phyloP scores from a whole-genome alignment of 64 coral and sea anemone species.

The Pocillopora verrucosa region DNA sequence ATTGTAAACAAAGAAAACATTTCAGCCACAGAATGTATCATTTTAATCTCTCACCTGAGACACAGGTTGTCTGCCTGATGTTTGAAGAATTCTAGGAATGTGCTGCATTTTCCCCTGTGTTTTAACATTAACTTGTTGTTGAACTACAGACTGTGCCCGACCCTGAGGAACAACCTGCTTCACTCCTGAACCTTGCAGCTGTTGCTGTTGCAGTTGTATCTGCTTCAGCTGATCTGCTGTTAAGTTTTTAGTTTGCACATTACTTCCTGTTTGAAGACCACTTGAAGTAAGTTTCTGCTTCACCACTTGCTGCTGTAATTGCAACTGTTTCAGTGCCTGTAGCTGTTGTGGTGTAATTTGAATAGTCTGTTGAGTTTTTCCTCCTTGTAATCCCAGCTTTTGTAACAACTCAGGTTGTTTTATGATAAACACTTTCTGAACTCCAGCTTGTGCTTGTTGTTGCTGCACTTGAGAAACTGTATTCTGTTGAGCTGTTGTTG shows the following conservation, averaged over 20 bases:
- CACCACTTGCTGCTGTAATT: slow-evolving; percentile 60
- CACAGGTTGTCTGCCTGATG: slow-evolving; percentile 54
- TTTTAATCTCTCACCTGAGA: background rate
- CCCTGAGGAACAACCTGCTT: slow-evolving; percentile 57
- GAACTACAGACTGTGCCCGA: slow-evolving; percentile 30
- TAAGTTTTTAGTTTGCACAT: slow-evolving; percentile 41
- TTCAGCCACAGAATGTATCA: no score
- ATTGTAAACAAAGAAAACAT: no score
- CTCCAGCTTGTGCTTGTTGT: slow-evolving; percentile 41
- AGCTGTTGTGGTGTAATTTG: slow-evolving; percentile 91
- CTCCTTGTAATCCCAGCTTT: slow-evolving; percentile 75
- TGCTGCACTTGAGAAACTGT: slow-evolving; percentile 51
- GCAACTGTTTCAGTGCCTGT: slow-evolving; percentile 76
- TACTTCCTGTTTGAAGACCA: slow-evolving; percentile 18
- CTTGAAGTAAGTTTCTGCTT: slow-evolving; percentile 56
- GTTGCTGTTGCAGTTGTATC: slow-evolving; percentile 54
- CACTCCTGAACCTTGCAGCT: slow-evolving; percentile 50
- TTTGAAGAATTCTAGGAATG: slow-evolving; percentile 69
- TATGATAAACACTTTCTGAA: slow-evolving; percentile 93
- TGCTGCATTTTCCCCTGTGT: slow-evolving; percentile 41
- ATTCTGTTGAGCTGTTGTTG: slow-evolving; percentile 29
- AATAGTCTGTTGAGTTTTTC: slow-evolving; percentile 80
- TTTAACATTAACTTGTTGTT: slow-evolving; percentile 51
- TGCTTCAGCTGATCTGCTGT: slow-evolving; percentile 84
- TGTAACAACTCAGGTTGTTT: slow-evolving; percentile 89